These are phyloP conservation scores for Dendronephthya gigantea DNA, from an alignment of 64 coral and sea anemone genomes.

Conservation along the genomic window DNA sequence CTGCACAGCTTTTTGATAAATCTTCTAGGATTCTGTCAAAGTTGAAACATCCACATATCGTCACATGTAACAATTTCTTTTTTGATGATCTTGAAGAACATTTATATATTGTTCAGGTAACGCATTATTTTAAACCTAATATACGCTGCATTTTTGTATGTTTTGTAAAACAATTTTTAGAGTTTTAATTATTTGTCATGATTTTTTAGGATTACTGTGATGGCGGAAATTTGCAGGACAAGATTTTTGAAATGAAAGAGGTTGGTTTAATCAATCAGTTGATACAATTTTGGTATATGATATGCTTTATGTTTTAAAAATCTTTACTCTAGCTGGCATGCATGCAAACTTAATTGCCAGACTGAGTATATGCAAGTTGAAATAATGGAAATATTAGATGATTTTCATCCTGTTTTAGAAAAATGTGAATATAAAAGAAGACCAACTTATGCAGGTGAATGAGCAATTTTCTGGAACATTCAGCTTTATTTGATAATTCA, in stretches of 20 bases:
- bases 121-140: neutral
- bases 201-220: neutral
- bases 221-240: constrained; percentile 9
- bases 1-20: too few species aligned
- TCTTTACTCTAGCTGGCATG: too few species aligned
- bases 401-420: neutral
- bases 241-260: constrained; percentile 10
- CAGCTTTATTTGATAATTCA: neutral
- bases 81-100: constrained; percentile 1
- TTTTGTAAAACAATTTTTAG: neutral
- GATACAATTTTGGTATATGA: neutral
- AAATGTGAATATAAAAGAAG: neutral
- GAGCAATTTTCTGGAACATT: neutral
- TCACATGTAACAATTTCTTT: neutral
- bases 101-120: neutral
- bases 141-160: neutral
- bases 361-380: too few species aligned
- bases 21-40: neutral
- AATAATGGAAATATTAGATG: neutral
- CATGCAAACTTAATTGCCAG: too few species aligned
- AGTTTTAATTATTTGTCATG: neutral
- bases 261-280: neutral
- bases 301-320: too few species aligned
- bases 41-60: neutral
- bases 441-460: neutral